Conservation (phyloP, 2,888 invertebrate genomes). For the Empis livida region DNA sequence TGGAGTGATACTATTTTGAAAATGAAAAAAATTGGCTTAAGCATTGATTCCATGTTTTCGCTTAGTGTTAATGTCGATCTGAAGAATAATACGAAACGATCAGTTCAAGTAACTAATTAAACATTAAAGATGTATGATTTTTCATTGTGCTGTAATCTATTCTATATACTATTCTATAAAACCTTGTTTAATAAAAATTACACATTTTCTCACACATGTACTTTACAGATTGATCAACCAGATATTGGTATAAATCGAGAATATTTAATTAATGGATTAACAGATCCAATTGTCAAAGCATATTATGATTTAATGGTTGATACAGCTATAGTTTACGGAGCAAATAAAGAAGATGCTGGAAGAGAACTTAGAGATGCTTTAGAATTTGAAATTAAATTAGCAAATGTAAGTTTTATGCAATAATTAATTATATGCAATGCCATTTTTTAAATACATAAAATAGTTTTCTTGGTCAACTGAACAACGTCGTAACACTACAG, state of each 20-base stretch:
- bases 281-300: conserved; percentile 64
- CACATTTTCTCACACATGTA: conserved; percentile 36
- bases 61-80: conserved; percentile 72
- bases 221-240: conserved; percentile 62
- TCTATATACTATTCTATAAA: background rate
- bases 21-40: conserved; percentile 61
- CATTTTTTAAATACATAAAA: too few species aligned
- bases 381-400: conserved; percentile 70
- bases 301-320: conserved; percentile 73
- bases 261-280: conserved; percentile 61
- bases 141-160: too few species aligned
- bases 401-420: too few species aligned
- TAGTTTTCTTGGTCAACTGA: conserved; percentile 70
- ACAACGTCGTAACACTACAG: conserved; percentile 73
- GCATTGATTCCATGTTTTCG: conserved; percentile 72
- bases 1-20: conserved; percentile 70
- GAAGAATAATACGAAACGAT: conserved; percentile 65
- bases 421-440: too few species aligned
- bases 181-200: background rate
- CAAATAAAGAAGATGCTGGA: conserved; percentile 48
- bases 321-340: conserved; percentile 67
- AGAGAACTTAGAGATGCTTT: conserved; percentile 61
- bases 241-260: conserved; percentile 64
- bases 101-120: conserved; percentile 58
- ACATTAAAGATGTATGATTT: too few species aligned